Evolutionary conservation across 1,140 invertebrate genomes (phyloP).

Genomic region (Diachasma alloeum): DNA sequence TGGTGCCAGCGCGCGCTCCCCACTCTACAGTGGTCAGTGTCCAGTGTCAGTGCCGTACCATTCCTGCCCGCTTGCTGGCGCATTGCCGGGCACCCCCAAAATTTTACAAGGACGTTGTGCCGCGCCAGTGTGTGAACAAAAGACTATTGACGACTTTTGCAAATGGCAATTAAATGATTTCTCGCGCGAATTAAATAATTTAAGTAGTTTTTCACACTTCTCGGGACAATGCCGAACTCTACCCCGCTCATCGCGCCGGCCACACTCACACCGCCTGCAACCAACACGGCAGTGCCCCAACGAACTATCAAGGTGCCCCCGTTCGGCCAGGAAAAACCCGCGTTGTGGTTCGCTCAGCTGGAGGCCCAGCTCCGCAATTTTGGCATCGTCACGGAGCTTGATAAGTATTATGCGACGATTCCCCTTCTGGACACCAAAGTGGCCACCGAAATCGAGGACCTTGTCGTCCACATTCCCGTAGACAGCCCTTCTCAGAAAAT

Average conservation of each 20-base stretch:
- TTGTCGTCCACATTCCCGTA: neutral
- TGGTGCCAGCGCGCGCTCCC: no score
- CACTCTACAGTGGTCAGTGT: neutral
- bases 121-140: neutral
- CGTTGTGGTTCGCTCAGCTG: constrained; percentile 47
- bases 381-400: constrained; percentile 21
- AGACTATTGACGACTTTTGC: no score
- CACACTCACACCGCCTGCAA: no score
- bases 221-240: neutral
- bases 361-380: constrained; percentile 40
- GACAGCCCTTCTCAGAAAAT: neutral
- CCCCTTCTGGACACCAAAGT: neutral
- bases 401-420: neutral
- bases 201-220: neutral
- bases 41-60: no score
- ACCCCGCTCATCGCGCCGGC: no score
- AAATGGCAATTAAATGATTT: no score
- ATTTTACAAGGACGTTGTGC: neutral
- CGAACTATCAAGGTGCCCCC: constrained; percentile 32
- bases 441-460: neutral
- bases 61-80: no score
- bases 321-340: constrained; percentile 40
- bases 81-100: constrained; percentile 17
- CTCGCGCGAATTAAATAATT: neutral
- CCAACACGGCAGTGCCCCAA: neutral